Conservation (phyloP, 2,113 vertebrate genomes). For the Chionodraco myersi region DNA sequence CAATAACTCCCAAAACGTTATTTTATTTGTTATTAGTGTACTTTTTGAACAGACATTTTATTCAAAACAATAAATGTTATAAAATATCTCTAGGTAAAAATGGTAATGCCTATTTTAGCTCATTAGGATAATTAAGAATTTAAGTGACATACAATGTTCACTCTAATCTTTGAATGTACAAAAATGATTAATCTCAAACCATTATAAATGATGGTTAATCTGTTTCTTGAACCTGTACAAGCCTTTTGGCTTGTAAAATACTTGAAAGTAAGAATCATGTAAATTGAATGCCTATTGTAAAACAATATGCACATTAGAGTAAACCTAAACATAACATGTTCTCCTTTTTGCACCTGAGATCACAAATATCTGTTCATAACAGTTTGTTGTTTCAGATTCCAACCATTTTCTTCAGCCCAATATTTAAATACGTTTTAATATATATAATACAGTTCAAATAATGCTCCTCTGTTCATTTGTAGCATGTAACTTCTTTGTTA, state of each 20-base stretch:
- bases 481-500: not conserved
- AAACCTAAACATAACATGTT: conserved; percentile 20
- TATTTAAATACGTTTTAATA: too few species aligned
- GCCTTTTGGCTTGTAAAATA: conserved; percentile 20
- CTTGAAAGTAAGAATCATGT: conserved; percentile 1
- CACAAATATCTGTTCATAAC: not conserved
- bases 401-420: not conserved
- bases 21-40: conserved; percentile 7
- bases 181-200: not conserved
- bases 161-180: conserved; percentile 25
- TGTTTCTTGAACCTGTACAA: conserved; percentile 18
- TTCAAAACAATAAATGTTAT: conserved; percentile 27
- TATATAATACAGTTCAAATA: not conserved
- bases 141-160: conserved; percentile 4
- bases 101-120: conserved; percentile 11
- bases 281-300: conserved; percentile 25
- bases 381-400: conserved; percentile 1
- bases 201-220: conserved; percentile 18
- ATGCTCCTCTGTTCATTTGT: not conserved
- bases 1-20: not conserved
- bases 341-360: conserved; percentile 17
- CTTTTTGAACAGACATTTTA: conserved; percentile 32
- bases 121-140: not conserved
- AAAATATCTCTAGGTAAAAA: conserved; percentile 11
- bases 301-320: conserved; percentile 16